These are phyloP conservation scores for Trichogramma pretiosum DNA, from an alignment of 1,140 invertebrate genomes.

Conservation along the genomic window DNA sequence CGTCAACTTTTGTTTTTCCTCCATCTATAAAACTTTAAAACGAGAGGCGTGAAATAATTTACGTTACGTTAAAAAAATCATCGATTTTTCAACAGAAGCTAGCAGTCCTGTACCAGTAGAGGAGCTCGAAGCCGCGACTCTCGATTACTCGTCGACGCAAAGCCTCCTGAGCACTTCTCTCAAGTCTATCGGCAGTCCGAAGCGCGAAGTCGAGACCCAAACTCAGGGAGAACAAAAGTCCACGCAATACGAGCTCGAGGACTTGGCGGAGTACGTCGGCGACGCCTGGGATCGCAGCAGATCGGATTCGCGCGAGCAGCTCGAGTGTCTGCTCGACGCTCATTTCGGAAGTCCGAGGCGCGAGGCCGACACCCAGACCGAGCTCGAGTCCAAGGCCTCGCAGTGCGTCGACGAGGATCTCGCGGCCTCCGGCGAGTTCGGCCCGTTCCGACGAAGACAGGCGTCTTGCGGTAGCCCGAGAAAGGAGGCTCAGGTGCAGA, in stretches of 20 bases:
- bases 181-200: conserved; percentile 23
- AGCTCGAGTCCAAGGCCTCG: conserved; percentile 34
- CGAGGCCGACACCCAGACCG: conserved; percentile 28
- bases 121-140: conserved; percentile 12
- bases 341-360: conserved; percentile 25
- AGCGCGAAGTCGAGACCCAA: conserved; percentile 33
- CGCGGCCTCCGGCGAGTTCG: conserved; percentile 6
- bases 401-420: conserved; percentile 30
- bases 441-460: background rate
- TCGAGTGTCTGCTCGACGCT: conserved; percentile 20
- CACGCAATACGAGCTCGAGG: conserved; percentile 33
- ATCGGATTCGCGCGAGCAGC: conserved; percentile 16
- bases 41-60: too few species aligned
- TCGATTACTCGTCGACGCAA: conserved; percentile 8
- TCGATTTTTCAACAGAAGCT: too few species aligned
- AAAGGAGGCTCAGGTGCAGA: conserved; percentile 27
- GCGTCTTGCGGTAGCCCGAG: conserved; percentile 20
- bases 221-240: conserved; percentile 37
- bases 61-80: too few species aligned
- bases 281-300: background rate
- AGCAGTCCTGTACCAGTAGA: conserved; percentile 7
- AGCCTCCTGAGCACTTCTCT: conserved; percentile 7
- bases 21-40: too few species aligned
- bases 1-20: too few species aligned
- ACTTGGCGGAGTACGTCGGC: conserved; percentile 18